Percentiles rank a stretch among this genome's conserved stretches.
Conservation (phyloP, 2,888 invertebrate genomes). For the Melanargia galathea region DNA sequence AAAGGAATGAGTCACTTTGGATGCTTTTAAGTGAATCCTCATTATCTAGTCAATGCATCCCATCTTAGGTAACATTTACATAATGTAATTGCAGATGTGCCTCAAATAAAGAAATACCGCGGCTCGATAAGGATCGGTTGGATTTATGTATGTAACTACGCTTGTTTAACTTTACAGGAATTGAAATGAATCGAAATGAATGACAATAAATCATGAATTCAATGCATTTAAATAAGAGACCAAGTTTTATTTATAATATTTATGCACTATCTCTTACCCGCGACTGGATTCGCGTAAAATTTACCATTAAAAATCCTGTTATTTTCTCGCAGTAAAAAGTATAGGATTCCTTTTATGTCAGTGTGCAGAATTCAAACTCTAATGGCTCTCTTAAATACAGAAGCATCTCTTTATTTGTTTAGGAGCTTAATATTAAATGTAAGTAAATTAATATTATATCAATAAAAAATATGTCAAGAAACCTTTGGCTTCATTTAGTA, state of each 20-base stretch:
- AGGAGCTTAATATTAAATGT: too few relatives aligned
- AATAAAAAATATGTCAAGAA: too few relatives aligned
- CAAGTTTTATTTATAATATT: conserved; percentile 4
- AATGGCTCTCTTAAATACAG: too few relatives aligned
- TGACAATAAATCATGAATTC: conserved; percentile 30
- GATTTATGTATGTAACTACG: conserved; percentile 1
- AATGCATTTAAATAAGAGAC: conserved; percentile 32
- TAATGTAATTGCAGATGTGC: background rate
- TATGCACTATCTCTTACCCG: background rate
- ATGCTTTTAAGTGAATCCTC: background rate
- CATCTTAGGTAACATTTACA: background rate
- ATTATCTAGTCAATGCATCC: conserved; percentile 2
- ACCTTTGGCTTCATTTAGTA: too few relatives aligned
- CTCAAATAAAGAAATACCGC: background rate
- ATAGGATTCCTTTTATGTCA: background rate
- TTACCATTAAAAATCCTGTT: too few relatives aligned
- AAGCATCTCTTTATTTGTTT: too few relatives aligned
- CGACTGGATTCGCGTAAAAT: background rate
- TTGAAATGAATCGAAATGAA: conserved; percentile 1
- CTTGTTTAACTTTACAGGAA: conserved; percentile 9
- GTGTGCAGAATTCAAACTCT: too few relatives aligned
- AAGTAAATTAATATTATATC: too few relatives aligned
- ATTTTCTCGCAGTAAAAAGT: too few relatives aligned
- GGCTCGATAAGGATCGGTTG: background rate
- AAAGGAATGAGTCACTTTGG: background rate